Conservation (phyloP, 2,797 vertebrate species). For the Jordanella pulchra region DNA sequence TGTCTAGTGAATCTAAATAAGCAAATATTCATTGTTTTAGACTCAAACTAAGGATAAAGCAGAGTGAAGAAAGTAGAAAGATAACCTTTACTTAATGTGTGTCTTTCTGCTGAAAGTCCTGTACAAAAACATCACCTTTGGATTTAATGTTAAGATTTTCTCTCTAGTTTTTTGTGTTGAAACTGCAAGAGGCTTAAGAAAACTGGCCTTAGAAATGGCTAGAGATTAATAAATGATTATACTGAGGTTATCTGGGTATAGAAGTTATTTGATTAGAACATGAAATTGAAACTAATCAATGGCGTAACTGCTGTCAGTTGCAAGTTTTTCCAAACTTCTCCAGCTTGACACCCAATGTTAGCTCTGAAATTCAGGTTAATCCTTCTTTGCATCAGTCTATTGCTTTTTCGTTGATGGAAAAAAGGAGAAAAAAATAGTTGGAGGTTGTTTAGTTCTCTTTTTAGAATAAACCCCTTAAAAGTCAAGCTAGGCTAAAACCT, state of each 20-base stretch:
- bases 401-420: neutral
- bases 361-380: conserved; percentile 65
- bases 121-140: conserved; percentile 63
- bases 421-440: too few relatives aligned
- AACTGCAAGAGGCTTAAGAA: conserved; percentile 57
- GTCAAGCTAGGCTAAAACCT: too few relatives aligned
- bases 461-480: too few relatives aligned
- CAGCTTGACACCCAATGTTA: conserved; percentile 54
- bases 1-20: conserved; percentile 83
- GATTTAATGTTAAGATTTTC: conserved; percentile 66
- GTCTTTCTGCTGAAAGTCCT: conserved; percentile 32
- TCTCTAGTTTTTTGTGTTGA: conserved; percentile 51
- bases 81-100: conserved; percentile 66
- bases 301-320: conserved; percentile 68
- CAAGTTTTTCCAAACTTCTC: conserved; percentile 66
- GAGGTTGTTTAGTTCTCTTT: too few relatives aligned
- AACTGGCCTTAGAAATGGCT: conserved; percentile 61
- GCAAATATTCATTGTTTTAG: conserved; percentile 66
- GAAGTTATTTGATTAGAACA: conserved; percentile 75
- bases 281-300: conserved; percentile 73
- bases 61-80: conserved; percentile 30
- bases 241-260: conserved; percentile 59
- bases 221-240: conserved; percentile 78
- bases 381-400: neutral
- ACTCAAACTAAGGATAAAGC: conserved; percentile 59